Evolutionary conservation across 2,113 vertebrate genomes (phyloP), one percentile per base, ranked within the genome.

Genomic region (Conger conger): DNA sequence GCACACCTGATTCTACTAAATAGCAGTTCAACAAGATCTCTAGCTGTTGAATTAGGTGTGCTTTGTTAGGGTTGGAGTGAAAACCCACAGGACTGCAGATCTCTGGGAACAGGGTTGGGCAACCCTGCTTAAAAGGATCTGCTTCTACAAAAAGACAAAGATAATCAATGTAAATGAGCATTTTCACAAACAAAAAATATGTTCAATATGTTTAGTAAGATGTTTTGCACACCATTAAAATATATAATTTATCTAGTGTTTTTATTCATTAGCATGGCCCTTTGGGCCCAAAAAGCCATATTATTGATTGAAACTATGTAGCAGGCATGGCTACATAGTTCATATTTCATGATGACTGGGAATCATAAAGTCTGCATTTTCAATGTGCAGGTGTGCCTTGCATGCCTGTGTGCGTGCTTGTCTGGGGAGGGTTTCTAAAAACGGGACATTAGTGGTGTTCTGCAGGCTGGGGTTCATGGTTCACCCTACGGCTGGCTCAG

Each of bases 401-500:
- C n/a, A 57, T 16, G 17, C 18, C 57, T 20, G 45, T 42, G 76
- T 42, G 4, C 2, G 20, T n/a, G 30, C 30, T 11, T 36, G 16
- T 76, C 13, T 82, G 35, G 35, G 78, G 37, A 79, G 23, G 35
- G 20, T 40, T 11, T 40, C n/a, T 38, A 40, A 79, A 13, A 78
- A 18, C 23, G 36, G 36, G n/a, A 76, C 40, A 76, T 35, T n/a
- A 40, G 57, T 36, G 40, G 60, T 0, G 2, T 35, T 17, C 54
- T 33, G 53, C 57, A 60, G 76, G 18, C 30, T n/a, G 77, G 78
- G 83, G 53, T 80, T 60, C 36, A 40, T 53, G 83, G 53, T 80
- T 60, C 53, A 30, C 76, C 83, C 83, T 33, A 53, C 5, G 77
- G 53, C 50, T 38, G 45, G 36, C 54, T 76, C 33, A n/a, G 13